Conservation (phyloP, 2,113 vertebrate species). For the Myiopsitta monachus region DNA sequence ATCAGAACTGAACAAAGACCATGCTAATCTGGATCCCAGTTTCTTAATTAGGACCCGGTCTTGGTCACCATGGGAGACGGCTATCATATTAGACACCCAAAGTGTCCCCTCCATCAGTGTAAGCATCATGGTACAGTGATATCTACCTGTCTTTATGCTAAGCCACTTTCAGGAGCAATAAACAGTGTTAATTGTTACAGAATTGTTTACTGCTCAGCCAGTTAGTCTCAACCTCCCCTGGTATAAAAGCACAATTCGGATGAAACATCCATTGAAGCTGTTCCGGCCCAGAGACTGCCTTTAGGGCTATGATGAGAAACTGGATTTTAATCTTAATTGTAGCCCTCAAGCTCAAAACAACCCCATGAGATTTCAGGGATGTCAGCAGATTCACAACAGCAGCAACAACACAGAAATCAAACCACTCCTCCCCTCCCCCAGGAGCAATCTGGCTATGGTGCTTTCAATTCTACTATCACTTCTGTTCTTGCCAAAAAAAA, state of each 20-base stretch:
- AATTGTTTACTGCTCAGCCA: neutral
- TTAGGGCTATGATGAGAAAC: neutral
- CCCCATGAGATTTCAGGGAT: neutral
- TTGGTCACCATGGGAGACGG: neutral
- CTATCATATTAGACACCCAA: neutral
- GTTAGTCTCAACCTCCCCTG: neutral
- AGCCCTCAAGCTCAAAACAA: neutral
- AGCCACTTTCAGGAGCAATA: neutral
- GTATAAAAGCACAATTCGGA: neutral
- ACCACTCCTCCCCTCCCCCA: neutral
- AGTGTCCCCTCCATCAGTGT: neutral
- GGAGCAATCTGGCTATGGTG: neutral
- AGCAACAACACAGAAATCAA: neutral
- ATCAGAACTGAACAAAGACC: neutral
- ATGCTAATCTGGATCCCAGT: neutral
- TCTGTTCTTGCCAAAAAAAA: slow-evolving; percentile 15
- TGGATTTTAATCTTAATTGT: slow-evolving; percentile 42
- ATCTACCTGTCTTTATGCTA: neutral
- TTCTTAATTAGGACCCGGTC: neutral
- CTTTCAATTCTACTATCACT: slow-evolving; percentile 2
- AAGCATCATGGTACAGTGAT: neutral
- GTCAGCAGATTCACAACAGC: slow-evolving; percentile 38
- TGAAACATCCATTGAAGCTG: neutral
- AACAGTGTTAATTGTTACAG: neutral
- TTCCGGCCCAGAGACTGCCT: neutral